Evolutionary conservation across 2,888 invertebrate species (phyloP).

Genomic region (Melanotus villosus): DNA sequence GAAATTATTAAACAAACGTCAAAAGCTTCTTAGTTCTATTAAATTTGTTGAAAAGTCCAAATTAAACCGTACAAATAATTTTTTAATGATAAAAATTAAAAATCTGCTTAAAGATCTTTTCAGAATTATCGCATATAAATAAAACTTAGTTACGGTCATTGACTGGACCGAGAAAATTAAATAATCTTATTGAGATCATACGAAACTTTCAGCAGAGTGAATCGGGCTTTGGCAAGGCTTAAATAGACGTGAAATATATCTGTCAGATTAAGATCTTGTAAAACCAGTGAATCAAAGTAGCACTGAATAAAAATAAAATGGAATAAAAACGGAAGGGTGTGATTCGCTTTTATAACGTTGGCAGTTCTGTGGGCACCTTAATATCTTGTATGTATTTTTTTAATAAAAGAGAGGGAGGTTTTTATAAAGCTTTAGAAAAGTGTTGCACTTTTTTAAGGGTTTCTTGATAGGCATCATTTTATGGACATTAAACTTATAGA

Average conservation of each 20-base stretch:
- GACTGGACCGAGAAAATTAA: too few relatives aligned
- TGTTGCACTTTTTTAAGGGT: slow-evolving; percentile 38
- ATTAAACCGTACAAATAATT: too few relatives aligned
- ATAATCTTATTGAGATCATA: too few relatives aligned
- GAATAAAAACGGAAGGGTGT: slow-evolving; percentile 49
- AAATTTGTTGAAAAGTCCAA: not conserved
- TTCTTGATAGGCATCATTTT: slow-evolving; percentile 19
- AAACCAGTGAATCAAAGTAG: slow-evolving; percentile 52
- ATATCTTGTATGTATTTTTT: slow-evolving; percentile 43
- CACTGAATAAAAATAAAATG: slow-evolving; percentile 44
- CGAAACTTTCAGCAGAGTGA: slow-evolving; percentile 21
- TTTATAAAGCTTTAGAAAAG: slow-evolving; percentile 24
- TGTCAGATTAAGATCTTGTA: slow-evolving; percentile 57
- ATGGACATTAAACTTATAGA: not conserved
- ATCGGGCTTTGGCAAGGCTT: slow-evolving; percentile 29
- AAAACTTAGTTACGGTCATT: too few relatives aligned
- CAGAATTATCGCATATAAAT: too few relatives aligned
- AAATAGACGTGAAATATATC: slow-evolving; percentile 57
- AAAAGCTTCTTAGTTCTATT: slow-evolving; percentile 31
- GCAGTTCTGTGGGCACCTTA: slow-evolving; percentile 54
- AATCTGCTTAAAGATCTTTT: too few relatives aligned
- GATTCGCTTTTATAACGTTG: slow-evolving; percentile 51
- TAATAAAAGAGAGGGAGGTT: slow-evolving; percentile 32
- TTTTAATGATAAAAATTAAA: too few relatives aligned
- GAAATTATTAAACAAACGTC: slow-evolving; percentile 47